A percentile compares a stretch with the other conserved stretches of the same genome.
phyloP scores from a whole-genome alignment of 2,888 invertebrate species.

The Caenorhabditis sp. region DNA sequence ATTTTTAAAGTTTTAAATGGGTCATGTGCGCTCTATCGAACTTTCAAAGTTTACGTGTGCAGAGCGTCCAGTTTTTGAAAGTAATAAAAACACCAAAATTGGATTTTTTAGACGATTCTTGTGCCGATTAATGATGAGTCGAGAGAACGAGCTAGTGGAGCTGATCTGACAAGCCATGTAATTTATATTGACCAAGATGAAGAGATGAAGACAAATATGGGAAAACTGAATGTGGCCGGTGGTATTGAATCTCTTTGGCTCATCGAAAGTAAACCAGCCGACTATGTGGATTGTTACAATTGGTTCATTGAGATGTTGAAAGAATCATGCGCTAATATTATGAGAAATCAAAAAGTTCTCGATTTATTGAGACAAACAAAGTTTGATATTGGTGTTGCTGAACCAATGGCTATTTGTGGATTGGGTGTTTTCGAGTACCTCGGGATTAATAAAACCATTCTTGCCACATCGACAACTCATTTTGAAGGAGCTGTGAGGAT shows the following conservation, averaged over 20 bases:
- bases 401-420: slow-evolving; percentile 2
- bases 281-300: not conserved
- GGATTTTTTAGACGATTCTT: not conserved
- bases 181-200: not conserved
- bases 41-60: too few species aligned
- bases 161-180: not conserved
- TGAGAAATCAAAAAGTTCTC: not conserved
- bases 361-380: slow-evolving; percentile 15
- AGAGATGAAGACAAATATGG: not conserved
- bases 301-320: not conserved
- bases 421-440: slow-evolving; percentile 16
- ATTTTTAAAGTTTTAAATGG: not conserved
- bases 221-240: not conserved
- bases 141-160: not conserved
- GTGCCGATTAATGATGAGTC: not conserved
- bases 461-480: slow-evolving; percentile 15
- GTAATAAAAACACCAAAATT: too few species aligned
- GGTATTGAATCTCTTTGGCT: not conserved
- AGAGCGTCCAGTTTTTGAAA: too few species aligned
- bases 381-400: slow-evolving; percentile 15
- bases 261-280: not conserved
- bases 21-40: too few species aligned
- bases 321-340: not conserved
- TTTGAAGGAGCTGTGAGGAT: slow-evolving; percentile 14
- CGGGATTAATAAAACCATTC: slow-evolving; percentile 17